Conservation (phyloP, 2,113 vertebrate species). For the Labeo catla region DNA sequence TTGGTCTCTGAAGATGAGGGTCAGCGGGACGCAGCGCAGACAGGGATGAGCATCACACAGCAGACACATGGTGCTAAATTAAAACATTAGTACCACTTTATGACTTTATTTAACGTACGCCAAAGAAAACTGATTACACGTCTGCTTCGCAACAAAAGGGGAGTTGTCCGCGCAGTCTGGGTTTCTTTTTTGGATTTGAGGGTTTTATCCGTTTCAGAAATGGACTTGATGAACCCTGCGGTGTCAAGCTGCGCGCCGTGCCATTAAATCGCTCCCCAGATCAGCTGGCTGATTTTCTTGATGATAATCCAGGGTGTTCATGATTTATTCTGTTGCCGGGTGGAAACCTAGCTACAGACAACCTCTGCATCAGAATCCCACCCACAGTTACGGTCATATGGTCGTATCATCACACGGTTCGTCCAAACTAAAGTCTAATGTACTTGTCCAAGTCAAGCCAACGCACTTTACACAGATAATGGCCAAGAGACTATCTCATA, state of each 20-base stretch:
- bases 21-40: slow-evolving; percentile 63
- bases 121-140: slow-evolving; percentile 75
- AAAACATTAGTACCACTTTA: slow-evolving; percentile 81
- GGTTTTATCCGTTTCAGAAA: slow-evolving; percentile 43
- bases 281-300: slow-evolving; percentile 13
- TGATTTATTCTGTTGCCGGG: slow-evolving; percentile 21
- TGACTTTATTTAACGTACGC: slow-evolving; percentile 79
- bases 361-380: slow-evolving; percentile 29
- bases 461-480: neutral
- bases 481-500: neutral
- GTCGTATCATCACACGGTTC: slow-evolving; percentile 3
- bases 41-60: slow-evolving; percentile 63
- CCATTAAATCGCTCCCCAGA: slow-evolving; percentile 24
- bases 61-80: slow-evolving; percentile 77
- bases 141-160: slow-evolving; percentile 71
- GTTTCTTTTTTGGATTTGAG: slow-evolving; percentile 55
- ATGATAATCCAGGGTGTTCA: slow-evolving; percentile 24
- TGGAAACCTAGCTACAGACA: slow-evolving; percentile 27
- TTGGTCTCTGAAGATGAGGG: slow-evolving; percentile 63
- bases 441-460: neutral
- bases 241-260: slow-evolving; percentile 27
- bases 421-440: slow-evolving; percentile 6
- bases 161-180: slow-evolving; percentile 67
- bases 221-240: slow-evolving; percentile 50
- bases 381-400: slow-evolving; percentile 13